Percentiles rank a stretch among this genome's conserved stretches.
These are phyloP conservation scores for Hirundo rustica DNA, from an alignment of 2,797 vertebrate genomes.

Conservation along the genomic window DNA sequence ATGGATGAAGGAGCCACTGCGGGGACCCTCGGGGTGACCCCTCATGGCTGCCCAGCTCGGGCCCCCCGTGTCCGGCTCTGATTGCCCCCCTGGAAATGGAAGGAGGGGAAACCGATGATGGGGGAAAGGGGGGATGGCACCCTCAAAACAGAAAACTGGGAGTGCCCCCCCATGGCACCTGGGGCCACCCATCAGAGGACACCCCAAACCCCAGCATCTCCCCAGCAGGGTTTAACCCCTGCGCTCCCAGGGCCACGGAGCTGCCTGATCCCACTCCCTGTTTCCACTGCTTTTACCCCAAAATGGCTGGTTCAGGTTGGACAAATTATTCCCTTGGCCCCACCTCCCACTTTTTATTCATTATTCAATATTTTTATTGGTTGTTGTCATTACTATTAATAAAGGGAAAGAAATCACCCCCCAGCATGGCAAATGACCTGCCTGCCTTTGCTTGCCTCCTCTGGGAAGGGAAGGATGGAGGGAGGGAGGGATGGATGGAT, in stretches of 20 bases:
- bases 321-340: neutral
- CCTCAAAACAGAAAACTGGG: neutral
- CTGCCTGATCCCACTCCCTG: neutral
- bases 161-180: fast-evolving
- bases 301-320: neutral
- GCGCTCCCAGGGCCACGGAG: neutral
- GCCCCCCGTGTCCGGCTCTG: neutral
- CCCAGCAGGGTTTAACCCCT: neutral
- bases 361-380: neutral
- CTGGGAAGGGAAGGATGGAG: neutral
- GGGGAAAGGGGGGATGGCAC: too few species aligned
- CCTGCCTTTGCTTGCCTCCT: neutral
- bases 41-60: neutral
- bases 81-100: neutral
- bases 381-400: neutral
- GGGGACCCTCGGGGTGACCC: neutral
- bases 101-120: neutral
- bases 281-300: neutral
- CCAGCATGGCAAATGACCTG: neutral
- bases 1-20: neutral
- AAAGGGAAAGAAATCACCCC: neutral
- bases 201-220: neutral
- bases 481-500: neutral
- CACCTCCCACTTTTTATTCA: neutral
- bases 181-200: neutral